Evolutionary conservation across 2,797 vertebrate genomes (phyloP).

Genomic region (Petrocephalus schoutedeni): DNA sequence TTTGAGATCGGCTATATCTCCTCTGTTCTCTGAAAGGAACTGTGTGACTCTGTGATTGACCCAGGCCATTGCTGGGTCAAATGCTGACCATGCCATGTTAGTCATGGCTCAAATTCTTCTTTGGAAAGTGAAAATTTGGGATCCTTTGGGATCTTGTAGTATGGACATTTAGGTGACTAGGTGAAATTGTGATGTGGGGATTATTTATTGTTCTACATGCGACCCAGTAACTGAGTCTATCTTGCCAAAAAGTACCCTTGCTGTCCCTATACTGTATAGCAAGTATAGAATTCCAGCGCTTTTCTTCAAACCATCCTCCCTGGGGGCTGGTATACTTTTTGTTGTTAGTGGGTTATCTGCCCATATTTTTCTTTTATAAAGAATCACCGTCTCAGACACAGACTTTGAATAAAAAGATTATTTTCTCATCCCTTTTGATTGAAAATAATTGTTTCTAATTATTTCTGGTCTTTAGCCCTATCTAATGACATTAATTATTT

Average conservation of each 20-base stretch:
- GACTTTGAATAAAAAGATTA: not conserved
- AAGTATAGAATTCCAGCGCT: not conserved
- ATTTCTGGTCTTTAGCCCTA: not conserved
- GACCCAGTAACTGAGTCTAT: not conserved
- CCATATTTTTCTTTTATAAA: not conserved
- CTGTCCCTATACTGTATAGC: not conserved
- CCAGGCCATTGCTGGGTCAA: not conserved
- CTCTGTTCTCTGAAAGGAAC: not conserved
- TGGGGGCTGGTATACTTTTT: not conserved
- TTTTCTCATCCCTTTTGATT: not conserved
- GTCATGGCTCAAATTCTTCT: not conserved
- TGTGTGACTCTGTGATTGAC: not conserved
- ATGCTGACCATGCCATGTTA: not conserved
- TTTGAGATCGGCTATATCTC: not conserved
- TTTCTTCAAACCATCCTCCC: not conserved
- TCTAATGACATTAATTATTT: not conserved
- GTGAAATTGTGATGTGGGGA: not conserved
- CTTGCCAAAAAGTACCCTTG: not conserved
- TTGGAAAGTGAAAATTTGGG: not conserved
- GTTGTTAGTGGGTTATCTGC: not conserved
- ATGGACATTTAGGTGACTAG: not conserved
- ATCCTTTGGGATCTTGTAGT: not conserved
- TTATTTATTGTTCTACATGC: not conserved
- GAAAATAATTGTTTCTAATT: not conserved
- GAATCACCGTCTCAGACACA: not conserved